Evolutionary conservation across 2,113 vertebrate genomes (phyloP).

Genomic region (Serranochromis macrocephalus): DNA sequence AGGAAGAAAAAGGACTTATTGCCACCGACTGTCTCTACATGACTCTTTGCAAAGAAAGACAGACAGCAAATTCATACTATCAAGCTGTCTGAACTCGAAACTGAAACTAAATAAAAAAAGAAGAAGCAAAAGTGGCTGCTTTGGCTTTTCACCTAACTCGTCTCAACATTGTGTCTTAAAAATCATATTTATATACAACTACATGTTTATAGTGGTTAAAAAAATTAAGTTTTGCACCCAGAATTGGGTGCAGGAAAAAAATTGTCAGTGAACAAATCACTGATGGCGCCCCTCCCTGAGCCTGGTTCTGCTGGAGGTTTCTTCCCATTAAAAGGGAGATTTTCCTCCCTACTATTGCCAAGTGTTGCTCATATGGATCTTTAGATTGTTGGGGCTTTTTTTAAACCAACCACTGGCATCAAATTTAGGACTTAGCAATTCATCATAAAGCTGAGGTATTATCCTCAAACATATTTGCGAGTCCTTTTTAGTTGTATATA

Average conservation of each 20-base stretch:
- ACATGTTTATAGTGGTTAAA: not conserved
- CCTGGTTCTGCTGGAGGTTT: not conserved
- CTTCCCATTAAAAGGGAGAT: not conserved
- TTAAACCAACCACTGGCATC: not conserved
- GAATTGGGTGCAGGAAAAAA: fast-evolving
- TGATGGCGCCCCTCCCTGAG: not conserved
- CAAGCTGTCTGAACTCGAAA: not conserved
- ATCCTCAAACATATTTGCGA: not conserved
- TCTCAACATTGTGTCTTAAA: not conserved
- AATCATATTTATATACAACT: not conserved
- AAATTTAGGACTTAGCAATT: not conserved
- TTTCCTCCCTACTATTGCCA: fast-evolving
- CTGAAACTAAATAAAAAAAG: not conserved
- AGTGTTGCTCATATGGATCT: not conserved
- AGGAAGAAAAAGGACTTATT: not conserved
- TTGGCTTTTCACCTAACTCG: not conserved
- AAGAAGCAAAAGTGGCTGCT: not conserved
- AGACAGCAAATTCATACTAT: not conserved
- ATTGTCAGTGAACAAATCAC: not conserved
- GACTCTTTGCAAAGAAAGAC: not conserved
- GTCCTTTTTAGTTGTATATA: not conserved
- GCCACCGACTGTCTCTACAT: not conserved
- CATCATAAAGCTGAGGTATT: not conserved
- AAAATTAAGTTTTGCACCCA: not conserved
- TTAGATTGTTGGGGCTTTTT: not conserved